phyloP scores from a whole-genome alignment of 2,113 vertebrate species.

The Cynocephalus volans region DNA sequence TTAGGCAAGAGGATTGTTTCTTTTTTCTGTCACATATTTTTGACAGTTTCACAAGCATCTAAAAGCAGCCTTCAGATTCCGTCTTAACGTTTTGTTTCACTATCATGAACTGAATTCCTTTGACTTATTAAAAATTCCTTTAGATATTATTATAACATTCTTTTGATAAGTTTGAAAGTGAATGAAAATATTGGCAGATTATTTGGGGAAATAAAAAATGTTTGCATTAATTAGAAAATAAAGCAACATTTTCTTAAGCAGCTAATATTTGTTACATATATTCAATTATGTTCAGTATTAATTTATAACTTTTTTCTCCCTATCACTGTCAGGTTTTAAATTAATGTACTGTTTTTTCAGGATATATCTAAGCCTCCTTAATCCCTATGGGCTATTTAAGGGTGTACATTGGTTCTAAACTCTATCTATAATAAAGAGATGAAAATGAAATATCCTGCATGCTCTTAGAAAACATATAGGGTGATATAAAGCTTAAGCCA shows the following conservation, averaged over 20 bases:
- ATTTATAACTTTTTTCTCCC: not conserved
- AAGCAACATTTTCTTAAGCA: not conserved
- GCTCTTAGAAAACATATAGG: not conserved
- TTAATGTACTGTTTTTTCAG: not conserved
- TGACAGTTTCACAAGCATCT: constrained; percentile 80
- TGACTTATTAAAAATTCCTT: not conserved
- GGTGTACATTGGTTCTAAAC: not conserved
- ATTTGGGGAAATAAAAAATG: not conserved
- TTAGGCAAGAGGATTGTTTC: constrained; percentile 43
- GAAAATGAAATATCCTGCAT: not conserved
- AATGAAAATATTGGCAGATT: constrained; percentile 61
- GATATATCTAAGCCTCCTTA: not conserved
- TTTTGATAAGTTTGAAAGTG: constrained; percentile 20
- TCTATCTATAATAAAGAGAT: not conserved
- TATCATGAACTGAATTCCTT: not conserved
- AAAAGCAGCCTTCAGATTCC: constrained; percentile 69
- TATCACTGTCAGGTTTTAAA: not conserved
- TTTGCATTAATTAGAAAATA: constrained; percentile 37
- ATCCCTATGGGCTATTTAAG: not conserved
- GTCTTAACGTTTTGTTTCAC: not conserved
- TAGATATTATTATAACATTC: not conserved
- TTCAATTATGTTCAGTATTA: not conserved
- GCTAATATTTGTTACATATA: not conserved
- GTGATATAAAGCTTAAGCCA: not conserved
- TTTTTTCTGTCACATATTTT: constrained; percentile 71